Percentiles rank a stretch among this genome's conserved stretches.
Conservation (phyloP, 2,797 vertebrate species). For the Sparidentex hasta region DNA sequence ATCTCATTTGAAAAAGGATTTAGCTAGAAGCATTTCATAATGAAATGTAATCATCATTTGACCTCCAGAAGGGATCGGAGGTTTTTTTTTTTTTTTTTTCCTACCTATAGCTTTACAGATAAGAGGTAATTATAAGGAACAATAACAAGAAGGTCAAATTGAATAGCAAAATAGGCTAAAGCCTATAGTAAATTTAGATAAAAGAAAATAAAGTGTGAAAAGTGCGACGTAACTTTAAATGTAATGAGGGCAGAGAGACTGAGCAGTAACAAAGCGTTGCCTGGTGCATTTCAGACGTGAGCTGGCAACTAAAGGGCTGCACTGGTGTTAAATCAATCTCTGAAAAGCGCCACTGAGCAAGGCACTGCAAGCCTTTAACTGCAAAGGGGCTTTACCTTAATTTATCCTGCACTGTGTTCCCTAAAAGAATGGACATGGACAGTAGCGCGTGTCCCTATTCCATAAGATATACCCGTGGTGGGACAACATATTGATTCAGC, state of each 20-base stretch:
- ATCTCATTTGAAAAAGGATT: constrained; percentile 54
- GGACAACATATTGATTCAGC: too few relatives aligned
- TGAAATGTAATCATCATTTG: constrained; percentile 51
- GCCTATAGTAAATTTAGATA: neutral
- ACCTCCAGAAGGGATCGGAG: constrained; percentile 45
- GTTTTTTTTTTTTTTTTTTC: constrained; percentile 2
- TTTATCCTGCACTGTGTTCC: neutral
- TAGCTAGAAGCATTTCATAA: constrained; percentile 57
- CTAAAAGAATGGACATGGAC: neutral
- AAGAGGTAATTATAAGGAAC: constrained; percentile 40
- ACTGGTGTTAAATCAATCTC: neutral
- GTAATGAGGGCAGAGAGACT: neutral
- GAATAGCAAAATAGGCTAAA: constrained; percentile 21
- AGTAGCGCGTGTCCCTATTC: neutral
- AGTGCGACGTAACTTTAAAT: constrained; percentile 4
- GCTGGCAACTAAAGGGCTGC: neutral
- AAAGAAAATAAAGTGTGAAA: neutral
- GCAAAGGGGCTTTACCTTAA: neutral
- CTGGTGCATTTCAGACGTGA: neutral
- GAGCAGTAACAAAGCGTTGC: neutral
- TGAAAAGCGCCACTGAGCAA: neutral
- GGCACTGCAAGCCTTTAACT: neutral
- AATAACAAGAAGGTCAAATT: constrained; percentile 39
- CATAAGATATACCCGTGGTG: too few relatives aligned
- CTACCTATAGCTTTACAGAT: constrained; percentile 43